A percentile compares a stretch with the other conserved stretches of the same genome.
These are phyloP conservation scores for Trachops cirrhosus DNA, from an alignment of 2,797 vertebrate genomes.

Conservation along the genomic window DNA sequence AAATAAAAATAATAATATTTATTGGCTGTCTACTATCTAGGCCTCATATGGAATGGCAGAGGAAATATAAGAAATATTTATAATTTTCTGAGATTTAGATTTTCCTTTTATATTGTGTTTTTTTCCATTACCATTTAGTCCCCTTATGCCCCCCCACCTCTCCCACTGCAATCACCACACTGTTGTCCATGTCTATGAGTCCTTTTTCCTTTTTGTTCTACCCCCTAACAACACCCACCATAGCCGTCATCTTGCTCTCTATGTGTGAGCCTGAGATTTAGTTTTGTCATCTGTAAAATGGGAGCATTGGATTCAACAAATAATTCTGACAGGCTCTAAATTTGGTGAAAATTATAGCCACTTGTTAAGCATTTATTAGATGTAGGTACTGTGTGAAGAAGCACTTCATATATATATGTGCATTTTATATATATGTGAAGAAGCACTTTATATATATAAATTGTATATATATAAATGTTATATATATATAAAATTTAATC, in stretches of 20 bases:
- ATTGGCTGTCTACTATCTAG: background rate
- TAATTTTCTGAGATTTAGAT: background rate
- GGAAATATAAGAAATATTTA: background rate
- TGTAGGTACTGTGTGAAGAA: background rate
- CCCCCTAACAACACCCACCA: too few species aligned
- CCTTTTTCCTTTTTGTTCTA: too few species aligned
- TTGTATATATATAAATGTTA: too few species aligned
- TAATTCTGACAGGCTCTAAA: background rate
- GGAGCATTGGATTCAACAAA: background rate
- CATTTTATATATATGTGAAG: too few species aligned
- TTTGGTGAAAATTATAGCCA: background rate
- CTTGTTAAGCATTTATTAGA: background rate
- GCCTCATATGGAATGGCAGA: background rate
- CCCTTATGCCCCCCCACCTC: too few species aligned
- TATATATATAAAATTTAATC: background rate
- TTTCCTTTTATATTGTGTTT: background rate
- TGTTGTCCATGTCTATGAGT: too few species aligned
- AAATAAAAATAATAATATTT: background rate
- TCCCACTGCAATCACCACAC: too few species aligned
- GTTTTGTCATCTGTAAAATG: background rate
- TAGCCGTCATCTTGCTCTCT: too few species aligned
- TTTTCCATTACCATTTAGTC: too few species aligned
- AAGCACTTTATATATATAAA: too few species aligned
- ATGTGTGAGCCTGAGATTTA: background rate
- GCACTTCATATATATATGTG: background rate